These are phyloP conservation scores for Holcopasites calliopsidis DNA, from an alignment of 1,140 invertebrate species.

Conservation along the genomic window DNA sequence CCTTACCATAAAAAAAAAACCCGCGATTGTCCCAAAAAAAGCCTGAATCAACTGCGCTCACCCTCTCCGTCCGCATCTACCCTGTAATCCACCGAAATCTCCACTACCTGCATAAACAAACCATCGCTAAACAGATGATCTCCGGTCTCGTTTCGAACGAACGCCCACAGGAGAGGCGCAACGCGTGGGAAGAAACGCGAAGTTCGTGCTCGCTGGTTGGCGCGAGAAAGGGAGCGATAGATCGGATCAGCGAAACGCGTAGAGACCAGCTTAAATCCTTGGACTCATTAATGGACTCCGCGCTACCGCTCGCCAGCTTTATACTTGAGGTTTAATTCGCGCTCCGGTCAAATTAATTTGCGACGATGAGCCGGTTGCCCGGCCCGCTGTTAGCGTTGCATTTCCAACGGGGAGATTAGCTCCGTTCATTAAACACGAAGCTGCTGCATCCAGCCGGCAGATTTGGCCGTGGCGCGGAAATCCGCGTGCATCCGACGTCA, in stretches of 20 bases:
- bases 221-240: conserved; percentile 16
- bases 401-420: conserved; percentile 69
- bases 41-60: no score
- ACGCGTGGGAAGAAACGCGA: background rate
- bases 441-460: conserved; percentile 12
- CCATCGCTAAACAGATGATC: no score
- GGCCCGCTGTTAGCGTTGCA: conserved; percentile 62
- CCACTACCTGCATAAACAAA: no score
- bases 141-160: no score
- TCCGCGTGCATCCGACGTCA: background rate
- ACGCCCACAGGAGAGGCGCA: no score
- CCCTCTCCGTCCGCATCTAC: no score
- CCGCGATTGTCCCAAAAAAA: no score
- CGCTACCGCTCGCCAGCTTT: conserved; percentile 59
- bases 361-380: conserved; percentile 68
- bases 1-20: no score
- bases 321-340: conserved; percentile 76
- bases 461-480: conserved; percentile 19
- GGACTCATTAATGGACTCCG: conserved; percentile 72
- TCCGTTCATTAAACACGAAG: conserved; percentile 72
- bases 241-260: conserved; percentile 60
- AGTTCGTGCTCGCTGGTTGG: background rate
- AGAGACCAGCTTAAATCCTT: conserved; percentile 71
- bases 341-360: conserved; percentile 75
- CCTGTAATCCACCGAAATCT: no score